Conservation (phyloP, 1,140 invertebrate species). For the Zophobas morio region DNA sequence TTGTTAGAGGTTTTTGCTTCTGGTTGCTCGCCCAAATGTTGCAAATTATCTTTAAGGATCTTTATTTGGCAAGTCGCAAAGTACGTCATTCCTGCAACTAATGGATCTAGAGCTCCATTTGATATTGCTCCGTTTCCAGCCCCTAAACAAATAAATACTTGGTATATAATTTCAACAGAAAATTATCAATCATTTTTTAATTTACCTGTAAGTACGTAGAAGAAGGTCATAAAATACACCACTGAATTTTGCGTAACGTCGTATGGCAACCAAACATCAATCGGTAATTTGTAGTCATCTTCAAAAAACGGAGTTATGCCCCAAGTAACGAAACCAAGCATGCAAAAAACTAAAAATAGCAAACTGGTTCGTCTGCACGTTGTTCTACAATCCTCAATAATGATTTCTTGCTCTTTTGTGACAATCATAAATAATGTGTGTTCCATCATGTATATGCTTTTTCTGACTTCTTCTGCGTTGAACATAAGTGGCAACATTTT, state of each 20-base stretch:
- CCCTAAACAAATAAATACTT: too few species aligned
- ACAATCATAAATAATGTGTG: slow-evolving; percentile 32
- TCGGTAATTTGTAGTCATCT: background rate
- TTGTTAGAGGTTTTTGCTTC: background rate
- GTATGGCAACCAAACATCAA: slow-evolving; percentile 19
- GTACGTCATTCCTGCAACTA: slow-evolving; percentile 2
- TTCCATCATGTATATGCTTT: slow-evolving; percentile 19
- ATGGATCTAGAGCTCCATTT: background rate
- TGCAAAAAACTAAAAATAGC: slow-evolving; percentile 11
- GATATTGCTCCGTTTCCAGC: background rate
- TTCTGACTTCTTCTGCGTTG: slow-evolving; percentile 15
- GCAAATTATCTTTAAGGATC: slow-evolving; percentile 26
- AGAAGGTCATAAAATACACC: background rate
- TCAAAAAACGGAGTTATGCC: slow-evolving; percentile 3
- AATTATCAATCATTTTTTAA: too few species aligned
- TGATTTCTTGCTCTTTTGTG: slow-evolving; percentile 6
- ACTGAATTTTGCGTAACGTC: background rate
- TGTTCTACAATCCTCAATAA: slow-evolving; percentile 16
- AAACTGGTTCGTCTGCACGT: background rate
- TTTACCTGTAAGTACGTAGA: background rate
- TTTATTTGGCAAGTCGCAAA: slow-evolving; percentile 11
- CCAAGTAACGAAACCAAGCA: background rate
- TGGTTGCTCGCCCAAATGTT: slow-evolving; percentile 17
- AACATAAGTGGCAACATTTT: slow-evolving; percentile 23
- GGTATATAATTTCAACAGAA: too few species aligned